Percentiles rank a stretch among this genome's conserved stretches.
Evolutionary conservation across 2,888 invertebrate species (phyloP).

Genomic region (Drosophila merina): DNA sequence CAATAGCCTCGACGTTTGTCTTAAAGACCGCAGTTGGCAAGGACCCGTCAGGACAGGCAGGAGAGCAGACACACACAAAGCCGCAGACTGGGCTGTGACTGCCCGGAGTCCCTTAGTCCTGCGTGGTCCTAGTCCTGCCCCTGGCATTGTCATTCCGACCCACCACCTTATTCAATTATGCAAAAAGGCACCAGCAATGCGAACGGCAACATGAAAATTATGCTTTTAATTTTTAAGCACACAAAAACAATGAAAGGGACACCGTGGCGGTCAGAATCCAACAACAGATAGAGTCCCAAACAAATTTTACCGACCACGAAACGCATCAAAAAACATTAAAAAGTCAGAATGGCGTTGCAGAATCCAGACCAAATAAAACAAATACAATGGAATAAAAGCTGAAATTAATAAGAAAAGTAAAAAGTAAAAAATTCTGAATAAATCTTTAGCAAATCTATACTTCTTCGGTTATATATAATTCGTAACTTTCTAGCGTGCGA

Average conservation of each 20-base stretch:
- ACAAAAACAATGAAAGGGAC: slow-evolving; percentile 16
- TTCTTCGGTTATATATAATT: too few species aligned
- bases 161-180: slow-evolving; percentile 68
- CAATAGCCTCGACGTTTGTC: slow-evolving; percentile 51
- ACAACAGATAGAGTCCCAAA: slow-evolving; percentile 18
- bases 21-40: slow-evolving; percentile 46
- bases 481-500: too few species aligned
- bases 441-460: too few species aligned
- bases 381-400: not conserved
- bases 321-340: slow-evolving; percentile 57
- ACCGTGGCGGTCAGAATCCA: slow-evolving; percentile 12
- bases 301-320: slow-evolving; percentile 29
- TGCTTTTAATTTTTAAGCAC: slow-evolving; percentile 52
- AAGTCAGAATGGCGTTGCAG: slow-evolving; percentile 56
- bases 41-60: slow-evolving; percentile 15
- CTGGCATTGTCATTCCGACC: slow-evolving; percentile 53
- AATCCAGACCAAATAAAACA: slow-evolving; percentile 25
- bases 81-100: slow-evolving; percentile 11
- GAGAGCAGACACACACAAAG: slow-evolving; percentile 12
- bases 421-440: too few species aligned
- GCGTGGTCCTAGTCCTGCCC: slow-evolving; percentile 24
- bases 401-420: not conserved
- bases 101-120: slow-evolving; percentile 13
- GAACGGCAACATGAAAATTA: slow-evolving; percentile 57
- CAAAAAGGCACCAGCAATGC: slow-evolving; percentile 48